phyloP scores from a whole-genome alignment of 2,888 invertebrate species.

The Mimachlamys varia region DNA sequence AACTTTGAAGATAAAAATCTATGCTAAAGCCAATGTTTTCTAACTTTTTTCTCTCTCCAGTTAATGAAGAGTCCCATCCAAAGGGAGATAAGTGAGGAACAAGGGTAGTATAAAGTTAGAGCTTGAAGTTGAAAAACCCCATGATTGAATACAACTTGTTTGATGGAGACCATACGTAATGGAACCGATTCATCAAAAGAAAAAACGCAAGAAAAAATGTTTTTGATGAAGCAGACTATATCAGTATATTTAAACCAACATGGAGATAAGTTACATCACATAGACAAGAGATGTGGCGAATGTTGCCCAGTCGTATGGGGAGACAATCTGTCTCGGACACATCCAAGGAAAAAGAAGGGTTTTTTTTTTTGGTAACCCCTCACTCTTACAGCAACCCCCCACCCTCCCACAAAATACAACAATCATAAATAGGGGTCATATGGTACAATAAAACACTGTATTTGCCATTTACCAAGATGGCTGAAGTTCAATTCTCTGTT shows the following conservation, averaged over 20 bases:
- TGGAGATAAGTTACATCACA: not conserved
- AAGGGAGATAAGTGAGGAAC: constrained; percentile 17
- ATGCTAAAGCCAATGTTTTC: not conserved
- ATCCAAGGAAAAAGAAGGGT: not conserved
- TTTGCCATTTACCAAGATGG: too few species aligned
- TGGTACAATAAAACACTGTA: too few species aligned
- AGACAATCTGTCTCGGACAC: not conserved
- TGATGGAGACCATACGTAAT: constrained; percentile 1
- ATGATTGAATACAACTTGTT: constrained; percentile 23
- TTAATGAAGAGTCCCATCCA: constrained; percentile 21
- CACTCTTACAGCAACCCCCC: not conserved
- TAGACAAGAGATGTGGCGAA: not conserved
- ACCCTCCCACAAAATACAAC: too few species aligned
- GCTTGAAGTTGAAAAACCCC: not conserved
- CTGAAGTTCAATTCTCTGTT: too few species aligned
- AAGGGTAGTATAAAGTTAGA: not conserved
- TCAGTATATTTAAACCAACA: constrained; percentile 7
- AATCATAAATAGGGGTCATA: too few species aligned
- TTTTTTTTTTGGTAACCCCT: not conserved
- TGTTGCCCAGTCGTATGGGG: not conserved
- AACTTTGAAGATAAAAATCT: constrained; percentile 23
- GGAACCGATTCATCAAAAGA: not conserved
- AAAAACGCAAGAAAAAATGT: not conserved
- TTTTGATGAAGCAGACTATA: not conserved
- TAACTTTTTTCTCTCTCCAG: not conserved